phyloP scores from a whole-genome alignment of 2,888 invertebrate species.

The Idaea dimidiata region DNA sequence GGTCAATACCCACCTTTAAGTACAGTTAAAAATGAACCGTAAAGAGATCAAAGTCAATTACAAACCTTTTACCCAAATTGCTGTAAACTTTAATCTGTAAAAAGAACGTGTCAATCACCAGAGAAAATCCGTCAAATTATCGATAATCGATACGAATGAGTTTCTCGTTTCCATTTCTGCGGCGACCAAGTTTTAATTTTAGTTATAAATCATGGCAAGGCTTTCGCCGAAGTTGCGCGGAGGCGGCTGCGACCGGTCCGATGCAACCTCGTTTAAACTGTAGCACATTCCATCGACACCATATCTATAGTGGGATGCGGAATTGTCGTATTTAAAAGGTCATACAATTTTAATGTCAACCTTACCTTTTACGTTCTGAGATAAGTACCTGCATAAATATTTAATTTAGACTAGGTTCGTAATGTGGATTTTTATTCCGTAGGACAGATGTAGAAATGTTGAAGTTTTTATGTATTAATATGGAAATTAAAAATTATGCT shows the following conservation, averaged over 20 bases:
- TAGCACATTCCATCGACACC: slow-evolving; percentile 73
- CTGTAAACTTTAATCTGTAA: slow-evolving; percentile 16
- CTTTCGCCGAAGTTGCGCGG: slow-evolving; percentile 76
- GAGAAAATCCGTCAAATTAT: slow-evolving; percentile 39
- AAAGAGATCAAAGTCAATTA: neutral
- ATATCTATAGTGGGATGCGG: slow-evolving; percentile 50
- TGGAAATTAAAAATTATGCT: no score
- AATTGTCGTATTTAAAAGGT: neutral
- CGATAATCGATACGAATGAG: slow-evolving; percentile 38
- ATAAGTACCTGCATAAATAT: neutral
- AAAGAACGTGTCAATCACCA: slow-evolving; percentile 38
- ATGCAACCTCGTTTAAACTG: slow-evolving; percentile 80
- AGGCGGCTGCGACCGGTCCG: slow-evolving; percentile 70
- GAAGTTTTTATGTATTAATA: no score
- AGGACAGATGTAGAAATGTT: no score
- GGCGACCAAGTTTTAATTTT: slow-evolving; percentile 64
- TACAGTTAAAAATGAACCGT: neutral
- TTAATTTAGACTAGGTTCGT: neutral
- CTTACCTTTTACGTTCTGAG: neutral
- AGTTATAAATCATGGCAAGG: slow-evolving; percentile 73
- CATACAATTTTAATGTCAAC: neutral
- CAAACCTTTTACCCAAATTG: slow-evolving; percentile 14
- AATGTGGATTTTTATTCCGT: neutral
- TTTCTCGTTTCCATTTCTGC: slow-evolving; percentile 41
- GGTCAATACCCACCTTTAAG: no score